Conservation (phyloP, 2,113 vertebrate species). For the Phalacrocorax brasilianus region DNA sequence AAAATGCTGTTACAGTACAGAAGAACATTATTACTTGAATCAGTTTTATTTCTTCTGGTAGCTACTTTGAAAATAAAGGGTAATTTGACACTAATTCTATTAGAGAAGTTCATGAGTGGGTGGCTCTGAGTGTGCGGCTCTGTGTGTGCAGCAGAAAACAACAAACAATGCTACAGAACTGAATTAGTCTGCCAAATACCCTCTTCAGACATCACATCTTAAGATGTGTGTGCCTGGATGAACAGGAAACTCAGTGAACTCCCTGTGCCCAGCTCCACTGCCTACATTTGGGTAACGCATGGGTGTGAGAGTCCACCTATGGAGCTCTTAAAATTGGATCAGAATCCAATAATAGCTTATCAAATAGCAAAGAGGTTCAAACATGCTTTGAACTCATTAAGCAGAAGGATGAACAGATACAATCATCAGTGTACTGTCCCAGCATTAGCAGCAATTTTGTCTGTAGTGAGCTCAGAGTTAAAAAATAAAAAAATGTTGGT, state of each 20-base stretch:
- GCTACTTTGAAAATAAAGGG: neutral
- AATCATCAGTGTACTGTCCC: neutral
- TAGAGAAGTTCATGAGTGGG: neutral
- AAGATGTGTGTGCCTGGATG: neutral
- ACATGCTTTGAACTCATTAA: neutral
- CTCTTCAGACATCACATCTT: neutral
- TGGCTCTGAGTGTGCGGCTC: neutral
- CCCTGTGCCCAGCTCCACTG: neutral
- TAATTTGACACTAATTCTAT: neutral
- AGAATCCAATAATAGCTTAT: neutral
- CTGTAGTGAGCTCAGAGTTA: neutral
- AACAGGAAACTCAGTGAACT: neutral
- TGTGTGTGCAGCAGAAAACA: neutral
- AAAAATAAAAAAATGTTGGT: neutral
- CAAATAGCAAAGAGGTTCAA: neutral
- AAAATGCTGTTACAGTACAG: neutral
- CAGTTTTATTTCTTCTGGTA: neutral
- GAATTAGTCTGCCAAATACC: neutral
- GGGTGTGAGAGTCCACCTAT: neutral
- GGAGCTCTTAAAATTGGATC: neutral
- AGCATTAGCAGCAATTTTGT: slow-evolving; percentile 12
- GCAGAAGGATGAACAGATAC: neutral
- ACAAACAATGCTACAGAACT: neutral
- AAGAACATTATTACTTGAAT: neutral
- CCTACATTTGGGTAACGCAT: neutral